phyloP scores from a whole-genome alignment of 2,797 vertebrate species.

The Tragelaphus oryx region DNA sequence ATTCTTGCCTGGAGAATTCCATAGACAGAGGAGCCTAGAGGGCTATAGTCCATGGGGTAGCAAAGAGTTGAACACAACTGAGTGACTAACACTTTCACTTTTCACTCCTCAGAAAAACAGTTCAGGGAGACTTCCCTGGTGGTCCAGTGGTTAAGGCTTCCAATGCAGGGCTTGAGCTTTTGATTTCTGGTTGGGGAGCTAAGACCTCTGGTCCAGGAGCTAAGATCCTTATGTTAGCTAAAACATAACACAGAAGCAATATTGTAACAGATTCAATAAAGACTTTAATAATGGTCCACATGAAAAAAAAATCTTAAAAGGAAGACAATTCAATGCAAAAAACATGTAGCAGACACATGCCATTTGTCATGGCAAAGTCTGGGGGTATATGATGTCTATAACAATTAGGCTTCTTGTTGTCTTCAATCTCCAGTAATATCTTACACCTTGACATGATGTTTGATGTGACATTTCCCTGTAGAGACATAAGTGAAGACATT shows the following conservation, averaged over 20 bases:
- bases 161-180: neutral
- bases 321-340: neutral
- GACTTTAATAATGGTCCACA: neutral
- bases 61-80: neutral
- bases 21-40: neutral
- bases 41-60: neutral
- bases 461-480: slow-evolving; percentile 27
- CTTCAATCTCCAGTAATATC: neutral
- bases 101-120: neutral
- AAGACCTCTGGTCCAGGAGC: neutral
- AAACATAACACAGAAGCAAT: neutral
- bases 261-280: neutral
- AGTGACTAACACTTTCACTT: neutral
- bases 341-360: neutral
- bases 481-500: neutral
- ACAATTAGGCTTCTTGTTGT: slow-evolving; percentile 18
- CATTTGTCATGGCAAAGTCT: neutral
- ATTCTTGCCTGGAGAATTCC: neutral
- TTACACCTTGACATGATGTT: slow-evolving; percentile 35
- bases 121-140: neutral
- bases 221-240: neutral
- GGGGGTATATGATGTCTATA: neutral
- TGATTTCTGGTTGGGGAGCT: neutral
- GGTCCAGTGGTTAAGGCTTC: neutral
- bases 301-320: neutral